Evolutionary conservation across 2,113 vertebrate species (phyloP), one percentile per base, ranked within the genome.

Genomic region (Vulpes ferrilata): DNA sequence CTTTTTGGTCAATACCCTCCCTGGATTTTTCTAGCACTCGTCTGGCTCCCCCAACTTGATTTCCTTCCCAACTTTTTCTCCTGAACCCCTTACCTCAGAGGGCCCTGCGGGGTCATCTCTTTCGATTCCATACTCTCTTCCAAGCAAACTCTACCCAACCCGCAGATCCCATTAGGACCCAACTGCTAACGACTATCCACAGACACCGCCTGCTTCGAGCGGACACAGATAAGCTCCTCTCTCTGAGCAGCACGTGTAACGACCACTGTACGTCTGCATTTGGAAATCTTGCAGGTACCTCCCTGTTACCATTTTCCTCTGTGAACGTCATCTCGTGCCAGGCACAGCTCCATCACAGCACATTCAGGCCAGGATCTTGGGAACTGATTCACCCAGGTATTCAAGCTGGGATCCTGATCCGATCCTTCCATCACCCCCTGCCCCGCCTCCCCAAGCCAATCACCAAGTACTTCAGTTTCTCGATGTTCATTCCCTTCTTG

Each of bases 111-210:
- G 22, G 5, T 32, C 4, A 2, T 32, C 48, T 69, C 27, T 83
- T 62, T 43, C 43, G 7, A 51, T 11, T 30, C 32, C 12, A 3
- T 0, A 1, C 13, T 57, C 16, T 30, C 20, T 62, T 92, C 22
- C 2, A 11, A 32, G 78, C 57, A 76, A 20, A 55, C 67, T 11
- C 53, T 15, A 6, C 55, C 27, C 35, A 30, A 6, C 3, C 38
- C 53, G 1, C 0, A 23, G 76, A 4, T 88, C 30, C 11, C 22
- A 0, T 35, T 11, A 5, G 10, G 4, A 38, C 15, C 59, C 32
- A 4, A n/a, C 0, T 0, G 30, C 12, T 10, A n/a, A 87, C 38
- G 7, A 5, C 64, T 2, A 4, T 7, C 3, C 13, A 6, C 6
- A 35, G 73, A 9, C 2, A 38, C 2, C 12, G 0, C 7, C 48